phyloP scores from a whole-genome alignment of 2,113 vertebrate genomes.

The Pangasianodon hypophthalmus region DNA sequence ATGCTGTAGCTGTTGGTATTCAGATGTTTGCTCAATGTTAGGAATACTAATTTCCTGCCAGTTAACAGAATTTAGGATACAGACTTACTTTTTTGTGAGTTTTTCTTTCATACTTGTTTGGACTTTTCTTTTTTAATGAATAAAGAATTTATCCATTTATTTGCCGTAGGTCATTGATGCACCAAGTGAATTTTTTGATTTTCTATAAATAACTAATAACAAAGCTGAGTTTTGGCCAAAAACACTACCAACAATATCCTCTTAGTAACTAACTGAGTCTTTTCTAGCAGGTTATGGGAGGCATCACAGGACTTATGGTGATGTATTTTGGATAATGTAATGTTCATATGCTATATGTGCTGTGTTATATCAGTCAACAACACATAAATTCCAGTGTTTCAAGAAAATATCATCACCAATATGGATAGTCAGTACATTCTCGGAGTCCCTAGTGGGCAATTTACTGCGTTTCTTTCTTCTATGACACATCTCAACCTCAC shows the following conservation, averaged over 20 bases:
- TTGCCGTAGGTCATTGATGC: neutral
- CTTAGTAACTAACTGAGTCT: neutral
- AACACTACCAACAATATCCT: neutral
- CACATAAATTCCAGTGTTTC: neutral
- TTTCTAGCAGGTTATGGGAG: neutral
- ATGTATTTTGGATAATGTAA: neutral
- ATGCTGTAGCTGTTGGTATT: no score
- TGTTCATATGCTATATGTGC: neutral
- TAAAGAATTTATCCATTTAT: no score
- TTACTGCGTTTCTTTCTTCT: constrained; percentile 8
- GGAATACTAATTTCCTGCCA: no score
- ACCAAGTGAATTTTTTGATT: neutral
- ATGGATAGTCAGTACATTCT: neutral
- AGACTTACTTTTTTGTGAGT: no score
- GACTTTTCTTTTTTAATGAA: no score
- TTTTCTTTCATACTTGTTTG: no score
- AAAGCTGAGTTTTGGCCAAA: neutral
- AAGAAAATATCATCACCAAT: neutral
- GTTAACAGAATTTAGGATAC: no score
- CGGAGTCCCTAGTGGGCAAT: neutral
- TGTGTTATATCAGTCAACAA: neutral
- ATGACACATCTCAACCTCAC: neutral
- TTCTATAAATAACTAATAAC: neutral
- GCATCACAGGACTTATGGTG: neutral
- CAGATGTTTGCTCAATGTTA: no score